phyloP scores from a whole-genome alignment of 2,797 vertebrate species.

The Nannoperca obscura region DNA sequence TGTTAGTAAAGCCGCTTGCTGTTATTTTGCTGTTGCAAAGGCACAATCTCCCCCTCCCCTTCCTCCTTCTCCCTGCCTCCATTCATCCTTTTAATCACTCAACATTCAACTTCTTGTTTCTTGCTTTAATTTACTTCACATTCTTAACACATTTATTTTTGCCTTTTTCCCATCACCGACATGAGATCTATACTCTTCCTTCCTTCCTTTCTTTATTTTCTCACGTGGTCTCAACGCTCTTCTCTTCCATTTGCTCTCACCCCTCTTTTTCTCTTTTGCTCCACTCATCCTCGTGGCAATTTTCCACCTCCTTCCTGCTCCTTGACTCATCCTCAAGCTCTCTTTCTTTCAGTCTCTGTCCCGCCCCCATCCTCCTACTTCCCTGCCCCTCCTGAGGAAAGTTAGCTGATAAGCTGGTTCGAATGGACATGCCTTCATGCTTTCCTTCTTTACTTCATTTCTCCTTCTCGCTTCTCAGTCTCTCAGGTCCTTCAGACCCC shows the following conservation, averaged over 20 bases:
- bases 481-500: conserved; percentile 47
- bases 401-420: conserved; percentile 55
- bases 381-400: conserved; percentile 39
- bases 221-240: neutral
- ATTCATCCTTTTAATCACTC: conserved; percentile 27
- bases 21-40: conserved; percentile 3
- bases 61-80: neutral
- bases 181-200: neutral
- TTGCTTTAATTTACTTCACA: neutral
- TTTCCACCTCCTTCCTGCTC: conserved; percentile 35
- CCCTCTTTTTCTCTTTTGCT: conserved; percentile 24
- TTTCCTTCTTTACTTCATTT: conserved; percentile 60
- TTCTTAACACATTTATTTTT: conserved; percentile 13
- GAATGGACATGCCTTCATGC: conserved; percentile 49
- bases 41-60: neutral
- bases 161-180: neutral
- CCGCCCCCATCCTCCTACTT: conserved; percentile 23
- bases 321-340: conserved; percentile 22
- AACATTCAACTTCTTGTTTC: conserved; percentile 3
- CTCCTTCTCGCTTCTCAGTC: conserved; percentile 34
- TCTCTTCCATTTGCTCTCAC: conserved; percentile 25
- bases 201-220: conserved; percentile 43
- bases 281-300: conserved; percentile 3
- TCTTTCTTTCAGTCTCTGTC: conserved; percentile 29
- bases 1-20: conserved; percentile 35